Percentiles rank a stretch among this genome's conserved stretches.
These are phyloP conservation scores for Dermolepida albohirtum DNA, from an alignment of 2,888 invertebrate species.

Conservation along the genomic window DNA sequence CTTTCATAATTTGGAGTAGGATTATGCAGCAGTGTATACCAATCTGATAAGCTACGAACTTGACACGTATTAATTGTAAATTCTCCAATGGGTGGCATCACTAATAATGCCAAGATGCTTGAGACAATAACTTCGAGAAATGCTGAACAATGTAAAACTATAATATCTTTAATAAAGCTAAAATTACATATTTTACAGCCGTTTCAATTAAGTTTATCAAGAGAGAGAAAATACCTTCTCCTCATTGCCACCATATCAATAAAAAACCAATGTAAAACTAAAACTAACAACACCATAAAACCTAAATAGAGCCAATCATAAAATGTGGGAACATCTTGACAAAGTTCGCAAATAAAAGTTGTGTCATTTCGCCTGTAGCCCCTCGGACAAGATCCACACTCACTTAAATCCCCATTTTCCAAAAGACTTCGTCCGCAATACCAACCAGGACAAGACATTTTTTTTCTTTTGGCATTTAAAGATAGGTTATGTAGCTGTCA, in stretches of 20 bases:
- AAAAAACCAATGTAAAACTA: slow-evolving; percentile 92
- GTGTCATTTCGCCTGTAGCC: slow-evolving; percentile 81
- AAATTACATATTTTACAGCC: slow-evolving; percentile 46
- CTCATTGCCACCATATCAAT: slow-evolving; percentile 86
- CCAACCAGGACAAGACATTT: slow-evolving; percentile 78
- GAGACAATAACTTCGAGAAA: slow-evolving; percentile 84
- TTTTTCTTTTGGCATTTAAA: slow-evolving; percentile 43
- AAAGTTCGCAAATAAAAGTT: slow-evolving; percentile 84
- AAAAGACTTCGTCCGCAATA: slow-evolving; percentile 83
- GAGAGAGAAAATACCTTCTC: slow-evolving; percentile 69
- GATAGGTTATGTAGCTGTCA: slow-evolving; percentile 52
- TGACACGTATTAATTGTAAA: slow-evolving; percentile 83
- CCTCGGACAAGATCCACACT: slow-evolving; percentile 88
- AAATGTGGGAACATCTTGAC: slow-evolving; percentile 78
- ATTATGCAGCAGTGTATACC: slow-evolving; percentile 96
- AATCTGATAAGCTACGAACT: slow-evolving; percentile 87
- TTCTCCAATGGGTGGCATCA: slow-evolving; percentile 85
- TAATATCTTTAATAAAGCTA: slow-evolving; percentile 79
- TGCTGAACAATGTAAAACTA: slow-evolving; percentile 85
- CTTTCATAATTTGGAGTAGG: slow-evolving; percentile 92
- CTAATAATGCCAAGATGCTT: slow-evolving; percentile 79
- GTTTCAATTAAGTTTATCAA: slow-evolving; percentile 6
- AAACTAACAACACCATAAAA: slow-evolving; percentile 90
- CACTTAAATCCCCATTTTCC: slow-evolving; percentile 79
- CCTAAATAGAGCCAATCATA: slow-evolving; percentile 96